Percentiles rank a stretch among this genome's conserved stretches.
These are phyloP conservation scores for Bombylius discolor DNA, from an alignment of 2,888 invertebrate genomes.

Conservation along the genomic window DNA sequence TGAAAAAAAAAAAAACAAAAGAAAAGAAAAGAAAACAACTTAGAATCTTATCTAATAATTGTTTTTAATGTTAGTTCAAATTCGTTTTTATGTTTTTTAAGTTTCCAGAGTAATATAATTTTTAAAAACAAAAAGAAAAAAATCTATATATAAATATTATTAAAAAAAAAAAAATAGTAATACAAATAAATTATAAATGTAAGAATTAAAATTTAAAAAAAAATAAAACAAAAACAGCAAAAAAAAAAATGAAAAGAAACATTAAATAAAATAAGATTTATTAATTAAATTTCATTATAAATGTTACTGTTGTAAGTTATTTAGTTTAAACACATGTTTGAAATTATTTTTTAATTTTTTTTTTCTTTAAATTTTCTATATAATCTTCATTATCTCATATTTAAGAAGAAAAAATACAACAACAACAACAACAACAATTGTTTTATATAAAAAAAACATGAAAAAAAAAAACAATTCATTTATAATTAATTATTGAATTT, in stretches of 20 bases:
- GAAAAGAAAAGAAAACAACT: no score
- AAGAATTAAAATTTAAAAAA: no score
- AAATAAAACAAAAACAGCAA: background rate
- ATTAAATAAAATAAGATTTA: no score
- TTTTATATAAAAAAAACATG: no score
- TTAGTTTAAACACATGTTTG: constrained; percentile 1
- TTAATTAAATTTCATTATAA: background rate
- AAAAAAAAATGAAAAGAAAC: background rate
- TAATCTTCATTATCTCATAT: background rate
- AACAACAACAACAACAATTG: no score
- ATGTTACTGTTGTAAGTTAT: constrained; percentile 12
- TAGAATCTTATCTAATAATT: no score
- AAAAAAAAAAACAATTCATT: no score
- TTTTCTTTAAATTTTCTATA: background rate
- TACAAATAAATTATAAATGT: no score
- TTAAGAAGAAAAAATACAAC: no score
- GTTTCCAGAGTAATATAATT: background rate
- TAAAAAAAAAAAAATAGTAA: background rate
- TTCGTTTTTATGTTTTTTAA: background rate
- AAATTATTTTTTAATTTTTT: background rate
- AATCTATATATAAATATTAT: background rate
- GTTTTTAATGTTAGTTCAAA: background rate
- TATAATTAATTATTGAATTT: no score
- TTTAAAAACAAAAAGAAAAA: background rate
- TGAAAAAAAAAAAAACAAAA: no score